Percentiles rank a stretch among this genome's conserved stretches.
Evolutionary conservation across 2,113 vertebrate genomes (phyloP).

Genomic region (Sphaerodactylus townsendi): DNA sequence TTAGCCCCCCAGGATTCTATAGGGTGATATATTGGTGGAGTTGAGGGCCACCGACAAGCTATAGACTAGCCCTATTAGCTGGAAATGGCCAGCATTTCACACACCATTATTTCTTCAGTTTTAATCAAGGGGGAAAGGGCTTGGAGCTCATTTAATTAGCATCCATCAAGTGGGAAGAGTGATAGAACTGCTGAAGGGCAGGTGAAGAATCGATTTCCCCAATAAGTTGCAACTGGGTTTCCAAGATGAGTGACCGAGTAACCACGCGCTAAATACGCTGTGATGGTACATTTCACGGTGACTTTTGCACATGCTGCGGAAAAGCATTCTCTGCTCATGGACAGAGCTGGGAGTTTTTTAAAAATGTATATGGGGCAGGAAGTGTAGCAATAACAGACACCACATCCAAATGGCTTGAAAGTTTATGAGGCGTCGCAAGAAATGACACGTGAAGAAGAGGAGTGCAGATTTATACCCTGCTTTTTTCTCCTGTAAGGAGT

Average conservation of each 20-base stretch:
- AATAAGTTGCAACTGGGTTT: slow-evolving; percentile 6
- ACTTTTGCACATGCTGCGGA: background rate
- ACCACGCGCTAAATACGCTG: background rate
- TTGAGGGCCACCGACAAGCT: background rate
- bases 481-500: too few species aligned
- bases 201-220: slow-evolving; percentile 42
- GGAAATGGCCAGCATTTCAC: slow-evolving; percentile 33
- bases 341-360: background rate
- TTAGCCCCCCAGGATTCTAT: background rate
- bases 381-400: background rate
- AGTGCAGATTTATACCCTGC: too few species aligned
- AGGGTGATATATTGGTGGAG: background rate
- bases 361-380: too few species aligned
- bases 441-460: too few species aligned
- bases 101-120: slow-evolving; percentile 43
- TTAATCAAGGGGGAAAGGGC: slow-evolving; percentile 50
- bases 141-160: slow-evolving; percentile 47
- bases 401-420: background rate
- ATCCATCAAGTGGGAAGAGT: slow-evolving; percentile 37
- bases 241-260: background rate
- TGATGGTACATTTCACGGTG: background rate
- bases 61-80: background rate
- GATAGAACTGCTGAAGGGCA: slow-evolving; percentile 48
- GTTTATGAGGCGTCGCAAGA: background rate
- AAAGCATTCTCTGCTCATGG: background rate